phyloP scores from a whole-genome alignment of 2,113 vertebrate species.

The Peucedramus taeniatus region DNA sequence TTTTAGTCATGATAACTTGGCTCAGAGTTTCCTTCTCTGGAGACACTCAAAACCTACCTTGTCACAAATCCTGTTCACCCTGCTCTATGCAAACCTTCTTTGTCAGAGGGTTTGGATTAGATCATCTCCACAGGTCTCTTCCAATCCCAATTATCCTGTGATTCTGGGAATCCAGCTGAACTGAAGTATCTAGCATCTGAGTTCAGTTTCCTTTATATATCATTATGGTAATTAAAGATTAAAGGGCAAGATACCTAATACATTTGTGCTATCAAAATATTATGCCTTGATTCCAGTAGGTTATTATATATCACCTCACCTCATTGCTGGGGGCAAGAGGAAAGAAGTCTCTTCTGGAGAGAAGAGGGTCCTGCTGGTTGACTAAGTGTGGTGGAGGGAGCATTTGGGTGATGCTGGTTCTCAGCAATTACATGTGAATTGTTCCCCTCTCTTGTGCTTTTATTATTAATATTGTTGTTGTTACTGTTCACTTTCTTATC shows the following conservation, averaged over 20 bases:
- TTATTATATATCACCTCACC: not conserved
- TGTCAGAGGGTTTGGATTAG: not conserved
- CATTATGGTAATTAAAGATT: not conserved
- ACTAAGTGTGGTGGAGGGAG: not conserved
- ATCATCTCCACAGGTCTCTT: not conserved
- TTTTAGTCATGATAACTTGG: not conserved
- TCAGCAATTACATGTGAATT: not conserved
- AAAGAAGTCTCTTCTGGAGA: not conserved
- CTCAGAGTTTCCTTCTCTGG: not conserved
- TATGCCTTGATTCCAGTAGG: not conserved
- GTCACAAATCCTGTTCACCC: too few relatives aligned
- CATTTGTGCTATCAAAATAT: not conserved
- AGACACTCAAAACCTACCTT: not conserved
- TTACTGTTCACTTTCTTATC: not conserved
- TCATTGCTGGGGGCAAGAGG: not conserved
- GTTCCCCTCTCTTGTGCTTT: not conserved
- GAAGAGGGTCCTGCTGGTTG: not conserved
- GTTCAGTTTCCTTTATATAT: not conserved
- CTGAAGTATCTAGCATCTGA: not conserved
- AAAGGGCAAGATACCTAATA: not conserved
- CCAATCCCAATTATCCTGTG: not conserved
- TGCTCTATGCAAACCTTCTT: not conserved
- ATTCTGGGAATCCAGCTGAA: not conserved
- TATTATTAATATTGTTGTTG: not conserved
- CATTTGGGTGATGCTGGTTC: fast-evolving